phyloP scores from a whole-genome alignment of 2,113 vertebrate species.

The Propithecus coquereli region DNA sequence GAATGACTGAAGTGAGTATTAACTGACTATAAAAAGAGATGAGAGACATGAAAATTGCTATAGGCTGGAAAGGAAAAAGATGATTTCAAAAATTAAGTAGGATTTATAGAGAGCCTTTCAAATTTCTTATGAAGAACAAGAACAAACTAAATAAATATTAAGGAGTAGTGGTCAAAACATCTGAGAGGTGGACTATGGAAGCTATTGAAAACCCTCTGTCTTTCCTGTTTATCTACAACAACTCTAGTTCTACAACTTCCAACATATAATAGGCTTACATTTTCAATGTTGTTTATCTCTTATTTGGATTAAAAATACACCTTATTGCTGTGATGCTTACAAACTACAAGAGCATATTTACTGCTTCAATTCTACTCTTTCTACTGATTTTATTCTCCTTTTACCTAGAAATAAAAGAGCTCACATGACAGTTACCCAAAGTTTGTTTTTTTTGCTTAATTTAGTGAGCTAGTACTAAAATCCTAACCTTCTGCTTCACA shows the following conservation, averaged over 20 bases:
- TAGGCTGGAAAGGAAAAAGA: not conserved
- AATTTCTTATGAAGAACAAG: not conserved
- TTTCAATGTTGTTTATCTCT: not conserved
- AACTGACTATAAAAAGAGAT: not conserved
- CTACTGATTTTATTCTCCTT: conserved; percentile 53
- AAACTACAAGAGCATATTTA: conserved; percentile 7
- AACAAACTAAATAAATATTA: not conserved
- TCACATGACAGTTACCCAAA: conserved; percentile 10
- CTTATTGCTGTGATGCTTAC: not conserved
- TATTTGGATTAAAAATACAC: conserved; percentile 53
- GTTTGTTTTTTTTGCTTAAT: conserved; percentile 34
- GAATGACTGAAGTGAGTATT: not conserved
- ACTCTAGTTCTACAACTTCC: not conserved
- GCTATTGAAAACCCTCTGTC: rapidly evolving
- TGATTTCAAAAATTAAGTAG: not conserved
- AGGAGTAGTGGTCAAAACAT: not conserved
- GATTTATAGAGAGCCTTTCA: not conserved
- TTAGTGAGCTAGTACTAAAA: conserved; percentile 43
- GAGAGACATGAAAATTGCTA: not conserved
- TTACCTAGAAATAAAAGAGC: conserved; percentile 52
- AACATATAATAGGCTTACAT: not conserved
- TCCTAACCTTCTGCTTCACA: conserved; percentile 29
- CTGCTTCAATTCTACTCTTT: conserved; percentile 23
- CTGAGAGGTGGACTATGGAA: not conserved
- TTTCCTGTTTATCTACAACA: not conserved